These are phyloP conservation scores for Archips crataeganus DNA, from an alignment of 2,888 invertebrate genomes.

Conservation along the genomic window DNA sequence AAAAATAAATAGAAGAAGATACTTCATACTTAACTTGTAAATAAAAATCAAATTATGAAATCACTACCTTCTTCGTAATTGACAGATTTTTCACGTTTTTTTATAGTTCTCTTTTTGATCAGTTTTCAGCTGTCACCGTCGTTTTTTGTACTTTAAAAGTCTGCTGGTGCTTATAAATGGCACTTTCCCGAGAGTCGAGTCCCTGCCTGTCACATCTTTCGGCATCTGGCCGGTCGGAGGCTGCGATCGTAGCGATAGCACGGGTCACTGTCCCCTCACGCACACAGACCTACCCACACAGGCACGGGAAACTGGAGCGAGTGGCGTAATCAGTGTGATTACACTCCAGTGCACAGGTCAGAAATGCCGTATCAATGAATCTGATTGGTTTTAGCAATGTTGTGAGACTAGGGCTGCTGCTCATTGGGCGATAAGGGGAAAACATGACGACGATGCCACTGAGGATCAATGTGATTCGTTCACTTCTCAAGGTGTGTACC, in stretches of 20 bases:
- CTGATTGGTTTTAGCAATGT: constrained; percentile 23
- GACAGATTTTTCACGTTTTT: too few relatives aligned
- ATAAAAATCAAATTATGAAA: too few relatives aligned
- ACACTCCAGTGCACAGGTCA: constrained; percentile 39
- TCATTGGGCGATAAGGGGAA: too few relatives aligned
- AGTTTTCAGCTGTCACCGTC: too few relatives aligned
- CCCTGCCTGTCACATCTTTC: constrained; percentile 79
- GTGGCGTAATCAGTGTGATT: constrained; percentile 43
- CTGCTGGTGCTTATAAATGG: neutral
- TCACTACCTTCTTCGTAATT: too few relatives aligned
- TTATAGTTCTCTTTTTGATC: too few relatives aligned
- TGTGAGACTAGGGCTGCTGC: neutral
- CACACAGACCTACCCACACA: constrained; percentile 56
- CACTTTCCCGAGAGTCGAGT: constrained; percentile 48
- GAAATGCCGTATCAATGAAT: constrained; percentile 35
- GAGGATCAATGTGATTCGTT: too few relatives aligned
- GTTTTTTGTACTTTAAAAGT: neutral
- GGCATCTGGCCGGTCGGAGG: constrained; percentile 85
- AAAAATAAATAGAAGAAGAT: too few relatives aligned
- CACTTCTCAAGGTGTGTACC: too few relatives aligned
- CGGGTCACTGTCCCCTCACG: constrained; percentile 80
- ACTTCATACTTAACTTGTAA: too few relatives aligned
- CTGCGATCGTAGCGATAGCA: constrained; percentile 81
- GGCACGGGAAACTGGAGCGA: constrained; percentile 56
- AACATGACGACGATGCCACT: too few relatives aligned